Conservation (phyloP, 2,888 invertebrate species). For the Ectemnius continuus region DNA sequence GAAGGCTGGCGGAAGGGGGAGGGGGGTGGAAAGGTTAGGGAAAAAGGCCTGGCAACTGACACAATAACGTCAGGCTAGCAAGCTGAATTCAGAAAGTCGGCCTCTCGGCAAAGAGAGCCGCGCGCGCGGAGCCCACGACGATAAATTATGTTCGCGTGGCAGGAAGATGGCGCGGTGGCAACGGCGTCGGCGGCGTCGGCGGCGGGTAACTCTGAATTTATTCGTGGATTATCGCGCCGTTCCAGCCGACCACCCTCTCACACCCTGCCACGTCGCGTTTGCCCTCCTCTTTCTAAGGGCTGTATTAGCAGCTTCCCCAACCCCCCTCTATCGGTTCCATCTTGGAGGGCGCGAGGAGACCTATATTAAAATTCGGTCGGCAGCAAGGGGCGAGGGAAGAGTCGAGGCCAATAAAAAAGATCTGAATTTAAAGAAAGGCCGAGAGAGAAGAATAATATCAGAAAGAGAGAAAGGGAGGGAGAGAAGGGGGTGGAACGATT, state of each 20-base stretch:
- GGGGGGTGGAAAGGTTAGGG: neutral
- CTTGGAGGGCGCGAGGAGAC: neutral
- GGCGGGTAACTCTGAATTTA: slow-evolving; percentile 58
- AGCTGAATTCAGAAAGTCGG: slow-evolving; percentile 19
- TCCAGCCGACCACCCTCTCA: slow-evolving; percentile 36
- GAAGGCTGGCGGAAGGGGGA: too few species aligned
- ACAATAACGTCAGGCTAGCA: slow-evolving; percentile 10
- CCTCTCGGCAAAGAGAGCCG: neutral
- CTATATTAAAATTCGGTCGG: slow-evolving; percentile 58
- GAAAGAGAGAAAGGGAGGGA: too few species aligned
- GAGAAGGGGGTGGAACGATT: slow-evolving; percentile 9
- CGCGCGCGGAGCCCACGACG: neutral
- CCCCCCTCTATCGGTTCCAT: neutral
- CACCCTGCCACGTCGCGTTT: slow-evolving; percentile 8
- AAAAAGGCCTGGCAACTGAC: slow-evolving; percentile 8
- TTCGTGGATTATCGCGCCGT: slow-evolving; percentile 65
- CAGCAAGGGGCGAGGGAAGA: neutral
- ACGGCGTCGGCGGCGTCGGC: neutral
- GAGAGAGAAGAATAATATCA: too few species aligned
- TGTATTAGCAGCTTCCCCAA: slow-evolving; percentile 5
- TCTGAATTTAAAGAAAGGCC: slow-evolving; percentile 45
- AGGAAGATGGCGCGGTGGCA: slow-evolving; percentile 49
- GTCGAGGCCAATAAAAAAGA: slow-evolving; percentile 39
- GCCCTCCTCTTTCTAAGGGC: neutral
- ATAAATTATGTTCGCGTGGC: slow-evolving; percentile 59